phyloP scores from a whole-genome alignment of 2,888 invertebrate species.

The Drosophila leonis region DNA sequence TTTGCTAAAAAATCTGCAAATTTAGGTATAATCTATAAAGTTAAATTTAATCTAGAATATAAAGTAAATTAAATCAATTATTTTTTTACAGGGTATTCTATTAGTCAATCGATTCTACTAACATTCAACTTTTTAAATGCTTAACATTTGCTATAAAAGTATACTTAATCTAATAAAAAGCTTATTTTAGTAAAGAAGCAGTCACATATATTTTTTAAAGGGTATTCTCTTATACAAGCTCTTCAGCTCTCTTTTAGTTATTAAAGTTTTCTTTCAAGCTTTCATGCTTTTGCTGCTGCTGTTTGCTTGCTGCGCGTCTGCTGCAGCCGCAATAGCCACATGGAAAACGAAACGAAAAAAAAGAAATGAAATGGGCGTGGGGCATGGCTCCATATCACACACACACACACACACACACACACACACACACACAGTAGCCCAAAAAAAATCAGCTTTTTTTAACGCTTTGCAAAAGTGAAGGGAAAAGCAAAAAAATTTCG shows the following conservation, averaged over 20 bases:
- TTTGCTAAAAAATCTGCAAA: too few relatives aligned
- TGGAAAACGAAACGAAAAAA: conserved; percentile 52
- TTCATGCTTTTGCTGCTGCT: conserved; percentile 30
- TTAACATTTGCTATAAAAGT: neutral
- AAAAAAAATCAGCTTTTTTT: conserved; percentile 30
- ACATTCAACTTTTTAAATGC: neutral
- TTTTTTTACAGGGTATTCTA: neutral
- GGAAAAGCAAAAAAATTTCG: conserved; percentile 49
- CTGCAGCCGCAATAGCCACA: conserved; percentile 53
- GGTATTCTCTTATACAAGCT: neutral
- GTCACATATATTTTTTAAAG: neutral
- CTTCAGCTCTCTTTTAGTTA: conserved; percentile 28
- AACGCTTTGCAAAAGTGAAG: conserved; percentile 35
- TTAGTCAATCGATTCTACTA: too few relatives aligned
- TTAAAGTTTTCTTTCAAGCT: conserved; percentile 56
- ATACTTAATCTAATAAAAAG: neutral
- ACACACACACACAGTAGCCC: conserved; percentile 8
- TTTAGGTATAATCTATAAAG: too few relatives aligned
- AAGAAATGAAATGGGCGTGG: conserved; percentile 41
- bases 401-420: too few relatives aligned
- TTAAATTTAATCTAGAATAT: too few relatives aligned
- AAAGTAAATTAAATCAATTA: neutral
- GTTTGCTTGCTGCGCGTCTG: conserved; percentile 43
- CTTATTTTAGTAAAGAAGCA: neutral
- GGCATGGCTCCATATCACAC: conserved; percentile 36